Conservation (phyloP, 2,113 vertebrate species). For the Picathartes gymnocephalus region DNA sequence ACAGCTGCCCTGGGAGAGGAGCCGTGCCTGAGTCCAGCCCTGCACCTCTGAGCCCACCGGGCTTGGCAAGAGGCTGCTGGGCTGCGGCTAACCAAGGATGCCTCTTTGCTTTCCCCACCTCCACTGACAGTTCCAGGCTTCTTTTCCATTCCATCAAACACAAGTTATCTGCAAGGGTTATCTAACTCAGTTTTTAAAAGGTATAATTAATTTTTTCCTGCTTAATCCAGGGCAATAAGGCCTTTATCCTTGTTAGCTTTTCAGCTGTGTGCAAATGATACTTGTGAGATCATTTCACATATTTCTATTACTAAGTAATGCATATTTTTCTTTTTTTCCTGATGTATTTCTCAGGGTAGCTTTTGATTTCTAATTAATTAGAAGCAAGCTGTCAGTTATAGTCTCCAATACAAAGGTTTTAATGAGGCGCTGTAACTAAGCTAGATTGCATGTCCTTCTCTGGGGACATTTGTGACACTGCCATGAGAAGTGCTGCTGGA, state of each 20-base stretch:
- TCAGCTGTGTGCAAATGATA: not conserved
- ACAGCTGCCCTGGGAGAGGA: not conserved
- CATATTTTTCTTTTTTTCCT: not conserved
- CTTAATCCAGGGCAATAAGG: not conserved
- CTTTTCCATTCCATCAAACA: not conserved
- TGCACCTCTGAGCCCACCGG: not conserved
- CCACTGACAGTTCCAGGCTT: not conserved
- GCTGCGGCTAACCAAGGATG: not conserved
- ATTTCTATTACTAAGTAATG: not conserved
- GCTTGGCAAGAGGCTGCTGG: not conserved
- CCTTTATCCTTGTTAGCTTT: not conserved
- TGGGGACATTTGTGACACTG: not conserved
- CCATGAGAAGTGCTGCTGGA: not conserved
- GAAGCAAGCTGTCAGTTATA: not conserved
- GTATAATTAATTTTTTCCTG: not conserved
- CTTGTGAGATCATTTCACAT: not conserved
- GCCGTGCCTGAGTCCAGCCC: not conserved
- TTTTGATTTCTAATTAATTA: conserved; percentile 16
- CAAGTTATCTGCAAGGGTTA: not conserved
- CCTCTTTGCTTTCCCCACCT: not conserved
- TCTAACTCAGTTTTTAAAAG: not conserved
- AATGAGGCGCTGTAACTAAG: not conserved
- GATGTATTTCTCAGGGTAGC: not conserved
- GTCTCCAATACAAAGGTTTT: not conserved
- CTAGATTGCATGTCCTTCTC: not conserved